Percentiles rank a stretch among this genome's conserved stretches.
phyloP scores from a whole-genome alignment of 2,113 vertebrate species.

The Peromyscus leucopus region DNA sequence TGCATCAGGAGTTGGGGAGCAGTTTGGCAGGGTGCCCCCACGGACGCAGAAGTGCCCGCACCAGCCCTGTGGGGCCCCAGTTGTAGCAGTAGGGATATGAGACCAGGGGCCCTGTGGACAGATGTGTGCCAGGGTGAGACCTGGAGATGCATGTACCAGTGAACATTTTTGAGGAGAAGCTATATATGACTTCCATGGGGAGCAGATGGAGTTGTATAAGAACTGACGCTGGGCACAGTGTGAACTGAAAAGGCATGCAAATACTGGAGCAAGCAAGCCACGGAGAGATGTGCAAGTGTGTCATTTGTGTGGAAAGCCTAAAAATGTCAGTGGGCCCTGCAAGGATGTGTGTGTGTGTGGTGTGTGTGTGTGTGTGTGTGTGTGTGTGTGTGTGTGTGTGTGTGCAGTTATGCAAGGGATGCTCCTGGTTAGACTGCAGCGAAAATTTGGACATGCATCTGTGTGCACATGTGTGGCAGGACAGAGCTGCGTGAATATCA shows the following conservation, averaged over 20 bases:
- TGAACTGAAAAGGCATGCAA: not conserved
- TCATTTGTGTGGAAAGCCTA: not conserved
- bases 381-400: not conserved
- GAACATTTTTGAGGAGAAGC: not conserved
- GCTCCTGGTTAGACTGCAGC: not conserved
- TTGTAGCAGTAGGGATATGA: not conserved
- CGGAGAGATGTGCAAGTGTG: not conserved
- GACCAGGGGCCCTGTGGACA: not conserved
- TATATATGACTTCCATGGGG: not conserved
- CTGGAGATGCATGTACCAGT: not conserved
- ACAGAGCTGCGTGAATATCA: not conserved
- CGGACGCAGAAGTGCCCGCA: not conserved
- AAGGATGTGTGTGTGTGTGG: not conserved
- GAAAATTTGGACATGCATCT: not conserved
- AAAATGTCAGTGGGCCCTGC: constrained; percentile 10
- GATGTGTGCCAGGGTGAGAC: not conserved
- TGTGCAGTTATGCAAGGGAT: not conserved
- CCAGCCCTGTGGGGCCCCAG: not conserved
- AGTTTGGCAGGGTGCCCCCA: not conserved
- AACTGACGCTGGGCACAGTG: not conserved
- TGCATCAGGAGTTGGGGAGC: not conserved
- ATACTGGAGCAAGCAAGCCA: not conserved
- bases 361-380: not conserved
- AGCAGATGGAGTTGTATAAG: constrained; percentile 25
- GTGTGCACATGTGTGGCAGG: not conserved